phyloP scores from a whole-genome alignment of 2,888 invertebrate species.

The Lycophotia porphyrea region DNA sequence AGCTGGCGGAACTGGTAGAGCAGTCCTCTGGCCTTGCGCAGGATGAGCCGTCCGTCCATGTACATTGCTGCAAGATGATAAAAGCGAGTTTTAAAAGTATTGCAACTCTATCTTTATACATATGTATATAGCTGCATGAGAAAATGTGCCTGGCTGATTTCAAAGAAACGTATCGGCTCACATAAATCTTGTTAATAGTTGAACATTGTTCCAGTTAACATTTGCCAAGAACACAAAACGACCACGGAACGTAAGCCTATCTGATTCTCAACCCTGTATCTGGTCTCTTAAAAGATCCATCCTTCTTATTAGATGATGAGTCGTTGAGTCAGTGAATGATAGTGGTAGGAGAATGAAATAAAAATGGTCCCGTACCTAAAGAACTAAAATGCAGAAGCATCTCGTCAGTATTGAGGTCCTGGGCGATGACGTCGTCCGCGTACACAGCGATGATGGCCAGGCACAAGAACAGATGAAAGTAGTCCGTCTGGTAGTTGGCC shows the following conservation, averaged over 20 bases:
- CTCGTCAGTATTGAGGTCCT: constrained; percentile 97
- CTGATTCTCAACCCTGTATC: neutral
- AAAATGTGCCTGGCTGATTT: neutral
- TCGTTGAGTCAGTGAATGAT: neutral
- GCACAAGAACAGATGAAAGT: constrained; percentile 98
- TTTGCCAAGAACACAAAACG: neutral
- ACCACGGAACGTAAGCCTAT: neutral
- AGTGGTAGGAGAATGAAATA: neutral
- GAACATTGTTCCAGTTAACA: neutral
- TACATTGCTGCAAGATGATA: constrained; percentile 94
- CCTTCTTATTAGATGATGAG: neutral
- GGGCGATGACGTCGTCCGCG: constrained; percentile 97
- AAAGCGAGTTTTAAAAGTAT: neutral
- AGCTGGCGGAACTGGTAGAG: constrained; percentile 97
- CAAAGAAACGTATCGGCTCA: neutral
- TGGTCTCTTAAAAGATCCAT: neutral
- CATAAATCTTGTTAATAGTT: neutral
- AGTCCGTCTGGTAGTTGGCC: constrained; percentile 98
- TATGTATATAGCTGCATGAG: neutral
- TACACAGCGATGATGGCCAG: constrained; percentile 98
- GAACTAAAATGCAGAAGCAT: constrained; percentile 98
- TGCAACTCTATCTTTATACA: too few relatives aligned
- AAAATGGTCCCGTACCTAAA: constrained; percentile 87
- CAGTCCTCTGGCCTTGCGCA: constrained; percentile 97
- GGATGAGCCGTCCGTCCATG: constrained; percentile 97